Evolutionary conservation across 2,888 invertebrate genomes (phyloP), one percentile per base, ranked within the genome.

Genomic region (Branchellion lobata): DNA sequence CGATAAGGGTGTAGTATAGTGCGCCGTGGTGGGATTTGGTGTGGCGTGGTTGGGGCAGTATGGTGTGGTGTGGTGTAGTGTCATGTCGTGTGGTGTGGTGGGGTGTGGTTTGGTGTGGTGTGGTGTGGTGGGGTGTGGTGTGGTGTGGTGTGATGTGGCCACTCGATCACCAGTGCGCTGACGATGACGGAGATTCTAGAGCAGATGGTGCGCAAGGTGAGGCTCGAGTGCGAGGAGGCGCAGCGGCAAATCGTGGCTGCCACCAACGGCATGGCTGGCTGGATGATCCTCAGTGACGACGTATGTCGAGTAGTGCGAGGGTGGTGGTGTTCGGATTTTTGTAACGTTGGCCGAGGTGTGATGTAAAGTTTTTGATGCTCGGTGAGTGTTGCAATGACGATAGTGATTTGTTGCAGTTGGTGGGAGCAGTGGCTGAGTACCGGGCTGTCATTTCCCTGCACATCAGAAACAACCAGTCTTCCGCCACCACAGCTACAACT

Each of bases 231-330:
- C 84, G 92, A 92, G 86, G 91, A 91, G 80, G 88, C 90, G 79
- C 89, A 93, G 77, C 88, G 93, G 72, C 87, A 89, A 24, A 87
- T 91, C 82, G 90, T 92, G 24, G 90, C 91, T 0, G 88, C 91
- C n/a, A 86, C 91, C 78, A 93, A 93, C 87, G 93, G 92, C 27
- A 86, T 91, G 80, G 92, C 92, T 24, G 92, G 91, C 0, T 86
- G 92, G 53, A 86, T 90, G 84, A 89, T 92, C 47, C 89, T 92
- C 29, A 85, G 88, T 33, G 84, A 89, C 18, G 86, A 91, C 84
- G 86, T 87, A 36, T 47, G 81, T 47, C 1, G n/a, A n/a, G n/a
- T n/a, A n/a, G 72, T 18, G n/a, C 21, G 11, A 14, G 11, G 29
- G 40, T 40, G 11, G 18, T n/a, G 11, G 21, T 8, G n/a, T n/a